Base-by-base conservation (phyloP, 2,113 vertebrate genomes). In the Mormyrus iriodes region DNA sequence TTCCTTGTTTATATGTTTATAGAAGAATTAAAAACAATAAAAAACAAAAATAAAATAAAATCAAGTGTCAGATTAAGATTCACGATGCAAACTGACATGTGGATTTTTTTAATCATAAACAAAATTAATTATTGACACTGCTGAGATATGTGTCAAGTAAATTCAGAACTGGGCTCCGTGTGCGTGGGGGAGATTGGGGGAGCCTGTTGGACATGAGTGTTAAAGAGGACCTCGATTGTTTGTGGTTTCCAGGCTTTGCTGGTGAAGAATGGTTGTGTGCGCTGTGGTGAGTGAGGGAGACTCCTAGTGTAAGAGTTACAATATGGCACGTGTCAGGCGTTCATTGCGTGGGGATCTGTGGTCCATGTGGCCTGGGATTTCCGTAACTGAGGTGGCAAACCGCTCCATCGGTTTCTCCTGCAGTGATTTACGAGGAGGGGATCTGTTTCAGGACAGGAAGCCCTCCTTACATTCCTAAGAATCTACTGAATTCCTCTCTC, bases 181-280 rank as follows among this genome's bases (percentile, higher is more conserved):
- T 39, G 12, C 31, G 31, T 19, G 17, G 19, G 39, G 73, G 31
- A 79, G 35, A 6, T 19, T 76, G 69, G 69, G 4, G 69, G 69
- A 76, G 6, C 31, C 35, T 35, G 35, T 17, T 42, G 73, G 73
- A 39, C 73, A 2, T 79, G 73, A 42, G 35, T 35, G 73, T 42
- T 79, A 17, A 79, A 79, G 73, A 79, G 35, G 73, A 42, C 73
- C 73, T 39, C 7, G 44, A 48, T 84, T 8, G 39, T 44, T 46
- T 84, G 82, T 84, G 82, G 44, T 84, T 48, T 84, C 82, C 82
- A 84, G 82, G 82, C 44, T 46, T 84, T 15, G 73, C 73, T 79
- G 35, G 15, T 76, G 69, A 76, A 17, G 31, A 42, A 13, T 8
- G 39, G 73, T 39, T 17, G 35, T 19, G 15, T 79, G 31, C 73